phyloP scores from a whole-genome alignment of 2,888 invertebrate genomes.

The Archips xylosteana region DNA sequence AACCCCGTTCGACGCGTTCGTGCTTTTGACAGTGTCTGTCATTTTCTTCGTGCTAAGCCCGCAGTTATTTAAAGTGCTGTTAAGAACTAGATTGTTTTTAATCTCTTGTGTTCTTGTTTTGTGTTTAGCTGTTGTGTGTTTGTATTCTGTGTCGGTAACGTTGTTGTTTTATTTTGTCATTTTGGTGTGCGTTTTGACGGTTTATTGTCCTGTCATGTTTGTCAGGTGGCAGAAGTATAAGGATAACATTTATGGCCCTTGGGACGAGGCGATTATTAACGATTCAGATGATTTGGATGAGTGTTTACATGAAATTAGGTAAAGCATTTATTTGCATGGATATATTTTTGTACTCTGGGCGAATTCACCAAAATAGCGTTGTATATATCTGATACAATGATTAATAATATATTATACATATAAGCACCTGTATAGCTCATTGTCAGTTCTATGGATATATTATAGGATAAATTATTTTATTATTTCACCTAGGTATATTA shows the following conservation, averaged over 20 bases:
- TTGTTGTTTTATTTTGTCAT: conserved; percentile 87
- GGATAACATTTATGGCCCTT: conserved; percentile 98
- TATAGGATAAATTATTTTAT: too few species aligned
- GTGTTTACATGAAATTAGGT: conserved; percentile 51
- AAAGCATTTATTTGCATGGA: background rate
- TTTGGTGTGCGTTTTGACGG: conserved; percentile 87
- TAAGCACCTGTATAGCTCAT: too few species aligned
- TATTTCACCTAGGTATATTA: too few species aligned
- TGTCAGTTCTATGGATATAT: too few species aligned
- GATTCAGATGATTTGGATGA: conserved; percentile 85
- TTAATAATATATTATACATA: too few species aligned
- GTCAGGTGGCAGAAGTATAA: conserved; percentile 92
- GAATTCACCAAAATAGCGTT: too few species aligned
- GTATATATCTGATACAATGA: too few species aligned
- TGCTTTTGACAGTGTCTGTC: conserved; percentile 95
- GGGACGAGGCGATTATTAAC: conserved; percentile 97
- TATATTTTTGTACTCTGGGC: too few species aligned
- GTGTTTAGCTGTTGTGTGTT: conserved; percentile 75
- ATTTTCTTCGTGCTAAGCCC: conserved; percentile 96
- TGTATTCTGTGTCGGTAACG: conserved; percentile 85
- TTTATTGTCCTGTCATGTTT: conserved; percentile 91
- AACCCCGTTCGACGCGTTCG: conserved; percentile 94
- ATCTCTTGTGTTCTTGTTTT: conserved; percentile 81
- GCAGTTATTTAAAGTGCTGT: conserved; percentile 88
- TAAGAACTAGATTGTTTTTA: conserved; percentile 84